Percentiles rank a stretch among this genome's conserved stretches.
Evolutionary conservation across 2,113 vertebrate species (phyloP).

Genomic region (Rhombomys opimus): DNA sequence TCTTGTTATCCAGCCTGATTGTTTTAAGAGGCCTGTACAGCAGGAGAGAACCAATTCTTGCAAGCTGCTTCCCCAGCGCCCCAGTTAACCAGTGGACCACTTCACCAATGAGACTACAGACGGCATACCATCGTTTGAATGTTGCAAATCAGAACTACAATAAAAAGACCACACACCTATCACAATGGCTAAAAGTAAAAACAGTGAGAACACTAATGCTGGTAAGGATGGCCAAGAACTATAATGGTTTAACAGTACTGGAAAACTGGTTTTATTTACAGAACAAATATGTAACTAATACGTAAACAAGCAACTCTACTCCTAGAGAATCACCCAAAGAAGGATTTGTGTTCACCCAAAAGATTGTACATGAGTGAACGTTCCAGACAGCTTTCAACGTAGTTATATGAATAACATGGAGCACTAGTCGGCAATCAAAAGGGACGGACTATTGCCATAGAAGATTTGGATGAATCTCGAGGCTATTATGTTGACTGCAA

Average conservation of each 20-base stretch:
- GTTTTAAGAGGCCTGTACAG: background rate
- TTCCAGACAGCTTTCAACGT: background rate
- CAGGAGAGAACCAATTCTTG: background rate
- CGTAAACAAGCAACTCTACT: background rate
- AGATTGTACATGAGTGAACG: background rate
- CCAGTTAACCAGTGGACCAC: background rate
- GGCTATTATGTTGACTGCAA: background rate
- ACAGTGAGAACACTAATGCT: background rate
- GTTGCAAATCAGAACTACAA: background rate
- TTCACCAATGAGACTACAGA: background rate
- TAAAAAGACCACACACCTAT: background rate
- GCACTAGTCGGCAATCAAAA: background rate
- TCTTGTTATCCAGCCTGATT: background rate
- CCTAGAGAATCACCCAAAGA: background rate
- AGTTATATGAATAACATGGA: background rate
- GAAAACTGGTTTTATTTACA: background rate
- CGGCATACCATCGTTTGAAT: background rate
- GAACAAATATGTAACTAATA: background rate
- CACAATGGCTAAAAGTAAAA: background rate
- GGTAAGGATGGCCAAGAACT: background rate
- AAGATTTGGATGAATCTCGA: background rate
- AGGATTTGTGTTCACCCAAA: background rate
- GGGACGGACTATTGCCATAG: background rate
- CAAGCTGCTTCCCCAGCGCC: too few relatives aligned
- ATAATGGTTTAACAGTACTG: background rate